Percentiles rank a stretch among this genome's conserved stretches.
phyloP scores from a whole-genome alignment of 2,797 vertebrate species.

The Eulemur coronatus region DNA sequence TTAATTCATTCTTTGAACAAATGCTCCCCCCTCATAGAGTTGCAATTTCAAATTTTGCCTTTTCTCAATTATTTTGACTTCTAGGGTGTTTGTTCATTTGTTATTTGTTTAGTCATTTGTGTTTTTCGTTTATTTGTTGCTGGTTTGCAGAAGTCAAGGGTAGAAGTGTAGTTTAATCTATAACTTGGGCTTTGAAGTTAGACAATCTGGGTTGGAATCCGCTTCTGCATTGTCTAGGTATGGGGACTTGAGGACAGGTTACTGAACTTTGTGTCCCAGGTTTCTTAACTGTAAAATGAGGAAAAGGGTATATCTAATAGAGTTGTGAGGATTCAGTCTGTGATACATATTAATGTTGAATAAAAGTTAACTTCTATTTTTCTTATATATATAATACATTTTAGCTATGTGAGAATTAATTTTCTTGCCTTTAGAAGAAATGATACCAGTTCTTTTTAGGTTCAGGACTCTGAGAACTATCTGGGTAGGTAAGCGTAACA shows the following conservation, averaged over 20 bases:
- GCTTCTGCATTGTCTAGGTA: neutral
- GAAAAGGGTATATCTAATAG: neutral
- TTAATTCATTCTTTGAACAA: neutral
- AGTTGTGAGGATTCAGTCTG: neutral
- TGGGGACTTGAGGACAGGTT: neutral
- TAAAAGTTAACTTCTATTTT: constrained; percentile 25
- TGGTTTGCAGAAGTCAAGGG: constrained; percentile 7
- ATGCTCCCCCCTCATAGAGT: neutral
- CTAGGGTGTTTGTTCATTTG: neutral
- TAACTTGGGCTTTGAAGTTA: neutral
- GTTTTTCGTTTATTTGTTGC: constrained; percentile 2
- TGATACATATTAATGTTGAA: neutral
- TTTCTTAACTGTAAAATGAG: constrained; percentile 35
- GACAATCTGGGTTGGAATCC: neutral
- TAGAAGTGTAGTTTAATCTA: neutral
- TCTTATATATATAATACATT: neutral
- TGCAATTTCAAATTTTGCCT: neutral
- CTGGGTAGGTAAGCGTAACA: neutral
- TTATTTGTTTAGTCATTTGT: neutral
- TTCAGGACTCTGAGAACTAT: constrained; percentile 25
- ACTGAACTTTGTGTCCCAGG: constrained; percentile 5
- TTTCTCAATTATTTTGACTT: neutral
- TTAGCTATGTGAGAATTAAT: neutral
- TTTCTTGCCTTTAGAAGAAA: constrained; percentile 26
- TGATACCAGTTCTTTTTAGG: constrained; percentile 7